A percentile compares a stretch with the other conserved stretches of the same genome.
These are phyloP conservation scores for Eupithecia subfuscata DNA, from an alignment of 2,888 invertebrate species.

Conservation along the genomic window DNA sequence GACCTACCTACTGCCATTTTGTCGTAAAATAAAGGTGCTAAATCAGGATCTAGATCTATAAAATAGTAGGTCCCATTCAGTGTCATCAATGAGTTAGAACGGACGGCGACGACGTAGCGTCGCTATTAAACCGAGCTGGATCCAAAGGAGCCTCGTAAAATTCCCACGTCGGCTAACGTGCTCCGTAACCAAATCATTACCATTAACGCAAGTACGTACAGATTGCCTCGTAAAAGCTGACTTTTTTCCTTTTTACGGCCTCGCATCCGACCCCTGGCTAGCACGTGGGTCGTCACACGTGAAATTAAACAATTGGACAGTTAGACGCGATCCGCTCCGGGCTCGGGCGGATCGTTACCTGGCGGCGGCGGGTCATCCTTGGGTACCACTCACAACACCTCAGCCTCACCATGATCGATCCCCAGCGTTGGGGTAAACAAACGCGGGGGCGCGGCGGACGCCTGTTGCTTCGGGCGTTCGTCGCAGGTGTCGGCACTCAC, in stretches of 20 bases:
- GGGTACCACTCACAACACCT: conserved; percentile 74
- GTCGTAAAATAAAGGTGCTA: neutral
- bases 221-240: conserved; percentile 65
- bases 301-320: conserved; percentile 31
- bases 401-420: conserved; percentile 66
- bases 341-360: conserved; percentile 53
- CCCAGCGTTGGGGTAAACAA: conserved; percentile 64
- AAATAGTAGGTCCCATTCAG: neutral
- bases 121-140: conserved; percentile 45
- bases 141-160: conserved; percentile 51
- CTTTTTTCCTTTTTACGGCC: conserved; percentile 62
- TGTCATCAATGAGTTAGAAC: neutral
- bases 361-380: conserved; percentile 43
- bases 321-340: conserved; percentile 17
- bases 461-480: conserved; percentile 67
- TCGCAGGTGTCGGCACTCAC: conserved; percentile 65
- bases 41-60: neutral
- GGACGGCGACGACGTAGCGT: neutral
- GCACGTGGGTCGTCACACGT: conserved; percentile 42
- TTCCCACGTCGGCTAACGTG: conserved; percentile 51
- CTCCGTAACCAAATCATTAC: conserved; percentile 58
- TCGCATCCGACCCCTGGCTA: conserved; percentile 53
- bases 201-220: conserved; percentile 59
- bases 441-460: conserved; percentile 69
- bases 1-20: neutral